phyloP scores from a whole-genome alignment of 1,140 invertebrate genomes.

The Leptinotarsa undecemlineata region DNA sequence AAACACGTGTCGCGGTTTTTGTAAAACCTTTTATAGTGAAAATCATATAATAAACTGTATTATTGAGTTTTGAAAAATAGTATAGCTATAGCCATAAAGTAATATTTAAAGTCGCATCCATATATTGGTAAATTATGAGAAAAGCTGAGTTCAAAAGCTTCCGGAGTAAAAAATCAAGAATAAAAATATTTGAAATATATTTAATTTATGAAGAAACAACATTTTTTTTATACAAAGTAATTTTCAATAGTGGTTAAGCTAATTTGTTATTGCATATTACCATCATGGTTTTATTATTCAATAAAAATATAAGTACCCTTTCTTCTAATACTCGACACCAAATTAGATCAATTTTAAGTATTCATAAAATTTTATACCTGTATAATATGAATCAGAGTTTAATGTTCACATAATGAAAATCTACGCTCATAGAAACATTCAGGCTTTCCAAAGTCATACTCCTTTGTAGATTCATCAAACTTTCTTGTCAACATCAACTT shows the following conservation, averaged over 20 bases:
- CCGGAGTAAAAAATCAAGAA: too few species aligned
- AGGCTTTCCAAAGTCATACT: neutral
- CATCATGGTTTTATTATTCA: neutral
- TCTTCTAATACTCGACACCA: neutral
- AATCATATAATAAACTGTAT: too few species aligned
- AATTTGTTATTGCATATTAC: neutral
- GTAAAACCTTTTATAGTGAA: too few species aligned
- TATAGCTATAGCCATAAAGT: too few species aligned
- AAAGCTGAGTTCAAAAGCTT: too few species aligned
- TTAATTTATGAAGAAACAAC: neutral
- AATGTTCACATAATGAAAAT: slow-evolving; percentile 2
- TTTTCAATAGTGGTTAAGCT: neutral
- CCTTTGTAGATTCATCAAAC: neutral
- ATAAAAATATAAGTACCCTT: neutral
- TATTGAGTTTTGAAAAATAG: too few species aligned
- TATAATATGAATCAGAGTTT: neutral
- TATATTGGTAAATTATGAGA: too few species aligned
- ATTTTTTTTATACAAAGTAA: neutral
- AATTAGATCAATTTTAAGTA: neutral
- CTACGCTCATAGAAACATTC: neutral
- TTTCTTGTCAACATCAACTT: neutral
- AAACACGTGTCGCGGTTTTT: too few species aligned
- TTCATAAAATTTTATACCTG: neutral
- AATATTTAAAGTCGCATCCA: too few species aligned
- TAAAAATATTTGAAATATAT: neutral